phyloP scores from a whole-genome alignment of 2,797 vertebrate genomes.

The Galagoides demidoff region DNA sequence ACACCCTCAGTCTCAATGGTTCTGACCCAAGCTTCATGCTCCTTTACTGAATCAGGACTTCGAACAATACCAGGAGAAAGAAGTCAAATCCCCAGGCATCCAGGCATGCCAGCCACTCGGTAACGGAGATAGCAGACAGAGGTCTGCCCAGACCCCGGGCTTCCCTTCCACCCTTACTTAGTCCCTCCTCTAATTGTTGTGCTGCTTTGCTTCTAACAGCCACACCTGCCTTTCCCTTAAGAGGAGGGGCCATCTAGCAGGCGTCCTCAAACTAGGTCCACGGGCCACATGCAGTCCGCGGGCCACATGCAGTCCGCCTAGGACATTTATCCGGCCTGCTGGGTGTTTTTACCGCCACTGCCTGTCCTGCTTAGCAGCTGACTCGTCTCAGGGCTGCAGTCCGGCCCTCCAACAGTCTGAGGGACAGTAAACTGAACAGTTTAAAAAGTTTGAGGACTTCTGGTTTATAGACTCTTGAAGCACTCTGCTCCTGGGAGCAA shows the following conservation, averaged over 20 bases:
- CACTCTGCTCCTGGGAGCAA: neutral
- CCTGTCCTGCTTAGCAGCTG: too few relatives aligned
- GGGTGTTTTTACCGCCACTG: too few relatives aligned
- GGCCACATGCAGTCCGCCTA: too few relatives aligned
- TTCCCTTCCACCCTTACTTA: neutral
- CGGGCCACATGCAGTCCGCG: too few relatives aligned
- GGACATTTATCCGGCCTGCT: too few relatives aligned
- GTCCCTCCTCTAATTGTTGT: neutral
- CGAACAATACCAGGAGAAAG: neutral
- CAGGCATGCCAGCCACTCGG: fast-evolving
- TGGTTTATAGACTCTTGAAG: fast-evolving
- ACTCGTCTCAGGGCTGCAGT: too few relatives aligned
- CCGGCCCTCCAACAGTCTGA: too few relatives aligned
- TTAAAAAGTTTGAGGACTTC: too few relatives aligned
- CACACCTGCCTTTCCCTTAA: fast-evolving
- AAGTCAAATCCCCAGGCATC: fast-evolving
- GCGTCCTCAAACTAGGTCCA: too few relatives aligned
- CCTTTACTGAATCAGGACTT: neutral
- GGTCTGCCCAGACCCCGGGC: neutral
- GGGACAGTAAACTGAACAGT: too few relatives aligned
- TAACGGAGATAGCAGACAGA: neutral
- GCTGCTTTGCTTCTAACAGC: neutral
- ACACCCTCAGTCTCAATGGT: neutral
- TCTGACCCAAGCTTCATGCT: neutral
- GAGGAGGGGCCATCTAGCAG: neutral